These are phyloP conservation scores for Drosophila paracracens DNA, from an alignment of 2,888 invertebrate species.

Conservation along the genomic window DNA sequence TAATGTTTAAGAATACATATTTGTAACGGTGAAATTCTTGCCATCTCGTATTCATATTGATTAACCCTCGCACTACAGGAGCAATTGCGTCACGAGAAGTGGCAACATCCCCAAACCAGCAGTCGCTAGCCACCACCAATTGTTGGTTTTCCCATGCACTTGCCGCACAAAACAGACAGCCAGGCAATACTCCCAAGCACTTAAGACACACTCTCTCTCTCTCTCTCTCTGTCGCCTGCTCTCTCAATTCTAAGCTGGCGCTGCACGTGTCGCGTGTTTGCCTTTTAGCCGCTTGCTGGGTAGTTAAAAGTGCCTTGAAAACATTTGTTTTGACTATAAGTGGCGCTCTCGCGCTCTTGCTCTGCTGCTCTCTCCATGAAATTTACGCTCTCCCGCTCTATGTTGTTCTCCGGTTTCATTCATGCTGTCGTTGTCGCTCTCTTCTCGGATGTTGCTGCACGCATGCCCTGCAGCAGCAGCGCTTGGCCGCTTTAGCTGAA, in stretches of 20 bases:
- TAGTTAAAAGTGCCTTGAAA: constrained; percentile 33
- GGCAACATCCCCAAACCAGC: constrained; percentile 5
- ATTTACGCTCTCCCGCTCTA: constrained; percentile 10
- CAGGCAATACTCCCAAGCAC: constrained; percentile 28
- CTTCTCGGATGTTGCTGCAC: constrained; percentile 44
- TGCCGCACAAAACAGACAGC: constrained; percentile 31
- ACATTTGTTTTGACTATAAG: constrained; percentile 50
- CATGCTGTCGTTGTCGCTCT: constrained; percentile 32
- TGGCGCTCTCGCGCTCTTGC: not conserved
- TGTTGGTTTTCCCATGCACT: constrained; percentile 26
- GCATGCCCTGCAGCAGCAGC: constrained; percentile 55
- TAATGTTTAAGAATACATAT: not conserved
- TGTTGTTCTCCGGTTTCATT: constrained; percentile 57
- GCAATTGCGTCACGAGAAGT: constrained; percentile 64
- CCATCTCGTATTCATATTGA: not conserved
- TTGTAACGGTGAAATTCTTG: not conserved
- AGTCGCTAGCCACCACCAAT: constrained; percentile 36
- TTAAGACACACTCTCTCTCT: not conserved
- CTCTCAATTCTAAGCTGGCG: constrained; percentile 14
- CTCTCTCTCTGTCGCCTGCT: not conserved
- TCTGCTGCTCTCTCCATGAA: constrained; percentile 14
- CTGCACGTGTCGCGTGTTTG: constrained; percentile 71
- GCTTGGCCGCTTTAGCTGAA: constrained; percentile 18
- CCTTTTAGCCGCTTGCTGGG: constrained; percentile 63
- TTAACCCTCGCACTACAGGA: constrained; percentile 55